Percentiles rank a stretch among this genome's conserved stretches.
These are phyloP conservation scores for Battus philenor DNA, from an alignment of 1,140 invertebrate species.

Conservation along the genomic window DNA sequence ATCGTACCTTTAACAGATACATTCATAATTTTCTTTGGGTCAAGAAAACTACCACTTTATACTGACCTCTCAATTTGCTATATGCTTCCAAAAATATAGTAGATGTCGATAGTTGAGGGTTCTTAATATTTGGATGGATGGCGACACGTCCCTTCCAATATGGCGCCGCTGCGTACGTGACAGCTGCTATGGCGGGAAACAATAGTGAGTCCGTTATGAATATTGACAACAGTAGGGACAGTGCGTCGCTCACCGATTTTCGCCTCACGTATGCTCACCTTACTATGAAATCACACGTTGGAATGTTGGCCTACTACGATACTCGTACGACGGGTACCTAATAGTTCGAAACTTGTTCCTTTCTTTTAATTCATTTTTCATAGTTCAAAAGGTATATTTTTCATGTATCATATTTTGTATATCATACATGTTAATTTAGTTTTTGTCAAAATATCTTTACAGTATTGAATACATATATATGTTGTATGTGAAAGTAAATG, in stretches of 20 bases:
- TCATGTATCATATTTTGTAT: no score
- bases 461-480: neutral
- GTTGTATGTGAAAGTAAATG: neutral
- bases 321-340: slow-evolving; percentile 28
- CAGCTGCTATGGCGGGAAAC: slow-evolving; percentile 54
- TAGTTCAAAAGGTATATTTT: no score
- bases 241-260: slow-evolving; percentile 47
- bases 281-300: slow-evolving; percentile 51
- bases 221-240: slow-evolving; percentile 53
- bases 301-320: slow-evolving; percentile 52
- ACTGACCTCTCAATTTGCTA: slow-evolving; percentile 26
- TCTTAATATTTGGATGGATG: slow-evolving; percentile 33
- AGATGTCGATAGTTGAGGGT: slow-evolving; percentile 24
- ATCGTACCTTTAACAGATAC: slow-evolving; percentile 36
- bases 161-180: slow-evolving; percentile 60
- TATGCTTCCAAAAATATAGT: slow-evolving; percentile 14
- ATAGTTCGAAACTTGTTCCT: slow-evolving; percentile 36
- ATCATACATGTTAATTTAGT: slow-evolving; percentile 28
- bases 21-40: slow-evolving; percentile 66
- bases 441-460: neutral
- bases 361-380: no score
- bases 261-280: slow-evolving; percentile 37
- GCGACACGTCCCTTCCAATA: slow-evolving; percentile 48
- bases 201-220: slow-evolving; percentile 62
- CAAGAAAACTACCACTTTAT: slow-evolving; percentile 47